phyloP scores from a whole-genome alignment of 2,797 vertebrate species.

The Mastacembelus armatus region DNA sequence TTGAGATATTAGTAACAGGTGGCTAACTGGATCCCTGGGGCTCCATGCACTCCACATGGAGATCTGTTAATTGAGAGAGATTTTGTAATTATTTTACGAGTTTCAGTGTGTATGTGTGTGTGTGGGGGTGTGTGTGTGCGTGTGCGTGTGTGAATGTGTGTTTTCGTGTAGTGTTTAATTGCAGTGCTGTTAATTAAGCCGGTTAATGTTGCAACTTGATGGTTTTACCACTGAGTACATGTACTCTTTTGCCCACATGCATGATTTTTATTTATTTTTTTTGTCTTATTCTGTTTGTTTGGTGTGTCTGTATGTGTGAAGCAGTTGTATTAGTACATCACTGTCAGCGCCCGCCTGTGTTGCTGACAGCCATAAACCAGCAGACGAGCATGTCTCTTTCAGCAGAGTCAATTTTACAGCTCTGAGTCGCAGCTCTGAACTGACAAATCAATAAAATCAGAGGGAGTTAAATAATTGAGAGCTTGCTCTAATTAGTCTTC shows the following conservation, averaged over 20 bases:
- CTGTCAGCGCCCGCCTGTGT: constrained; percentile 54
- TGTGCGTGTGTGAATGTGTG: constrained; percentile 12
- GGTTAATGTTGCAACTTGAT: constrained; percentile 59
- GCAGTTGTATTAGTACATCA: constrained; percentile 61
- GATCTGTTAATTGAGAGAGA: constrained; percentile 75
- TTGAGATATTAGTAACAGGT: constrained; percentile 79
- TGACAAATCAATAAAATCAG: constrained; percentile 99
- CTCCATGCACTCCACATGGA: constrained; percentile 65
- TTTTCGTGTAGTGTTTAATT: constrained; percentile 65
- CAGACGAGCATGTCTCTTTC: constrained; percentile 85
- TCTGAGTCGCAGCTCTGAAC: constrained; percentile 92
- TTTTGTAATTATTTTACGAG: constrained; percentile 70
- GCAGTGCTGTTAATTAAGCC: constrained; percentile 70
- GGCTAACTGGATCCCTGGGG: constrained; percentile 74
- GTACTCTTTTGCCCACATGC: constrained; percentile 11
- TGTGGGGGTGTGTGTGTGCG: constrained; percentile 8
- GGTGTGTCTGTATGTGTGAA: constrained; percentile 22
- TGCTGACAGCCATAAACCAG: constrained; percentile 80
- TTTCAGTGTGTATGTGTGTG: constrained; percentile 21
- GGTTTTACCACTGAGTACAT: constrained; percentile 18
- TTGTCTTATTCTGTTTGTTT: not conserved
- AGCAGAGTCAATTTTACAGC: constrained; percentile 98
- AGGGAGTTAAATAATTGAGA: constrained; percentile 99
- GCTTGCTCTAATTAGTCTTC: constrained; percentile 98
- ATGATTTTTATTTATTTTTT: not conserved